Base-by-base conservation (phyloP, 1,140 invertebrate species). In the Diachasma alloeum region DNA sequence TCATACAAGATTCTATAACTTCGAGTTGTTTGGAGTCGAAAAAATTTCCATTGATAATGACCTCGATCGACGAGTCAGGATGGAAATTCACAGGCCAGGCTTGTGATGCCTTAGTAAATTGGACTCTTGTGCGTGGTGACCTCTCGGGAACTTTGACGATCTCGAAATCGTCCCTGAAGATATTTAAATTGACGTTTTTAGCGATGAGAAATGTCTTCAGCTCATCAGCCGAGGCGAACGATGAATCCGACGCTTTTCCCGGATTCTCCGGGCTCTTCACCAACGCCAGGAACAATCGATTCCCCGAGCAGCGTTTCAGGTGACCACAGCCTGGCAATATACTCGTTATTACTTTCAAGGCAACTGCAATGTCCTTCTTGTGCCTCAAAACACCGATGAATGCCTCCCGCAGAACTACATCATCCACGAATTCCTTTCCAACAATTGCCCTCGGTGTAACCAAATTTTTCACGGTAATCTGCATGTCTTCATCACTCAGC, bases 31-130 rank as follows among this genome's bases (percentile, higher is more conserved):
- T 80, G 0, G 82, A 68, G 15, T 85, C 87, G 84, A 97, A 97
- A 74, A 94, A 90, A 0, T 90, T 89, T 4, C 93, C 92, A 63
- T 90, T 89, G 0, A 92, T 81, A 48, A 95, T 80, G 67, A 90
- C 92, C 84, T 96, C 95, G 4, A 94, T 84, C 80, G 92, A 92
- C 78, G 91, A 91, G 84, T 96, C 93, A 59, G 92, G 94, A 91
- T 96, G 94, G 90, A 97, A 98, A 85, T 95, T 96, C 26, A 94
- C 92, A 0, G 96, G 95, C 97, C 97, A 98, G 39, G 92, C 86
- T 75, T 90, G 88, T 0, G 90, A 90, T 2, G 91, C 91, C 80
- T 90, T 87, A 9, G 92, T 87, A 84, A 93, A 95, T 83, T 97
- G 96, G 56, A 84, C 85, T 70, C 92, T 92, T 0, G 94, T 92